phyloP scores from a whole-genome alignment of 2,888 invertebrate species.

The Arge pagana region DNA sequence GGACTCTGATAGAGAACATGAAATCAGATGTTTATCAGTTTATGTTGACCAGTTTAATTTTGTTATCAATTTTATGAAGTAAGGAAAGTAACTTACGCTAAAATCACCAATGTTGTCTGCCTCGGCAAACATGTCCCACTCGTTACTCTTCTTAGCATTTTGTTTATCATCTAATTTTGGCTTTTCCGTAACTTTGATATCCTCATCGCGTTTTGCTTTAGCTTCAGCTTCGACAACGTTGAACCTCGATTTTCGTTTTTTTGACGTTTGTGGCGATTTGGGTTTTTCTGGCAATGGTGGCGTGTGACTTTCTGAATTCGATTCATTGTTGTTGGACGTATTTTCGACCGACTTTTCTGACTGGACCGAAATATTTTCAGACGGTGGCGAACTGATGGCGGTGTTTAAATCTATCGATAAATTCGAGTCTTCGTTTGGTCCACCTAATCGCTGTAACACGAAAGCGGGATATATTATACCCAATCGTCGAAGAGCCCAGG shows the following conservation, averaged over 20 bases:
- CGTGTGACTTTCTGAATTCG: slow-evolving; percentile 51
- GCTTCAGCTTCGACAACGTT: slow-evolving; percentile 33
- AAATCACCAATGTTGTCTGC: slow-evolving; percentile 82
- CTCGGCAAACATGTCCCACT: slow-evolving; percentile 94
- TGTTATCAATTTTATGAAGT: not conserved
- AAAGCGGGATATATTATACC: too few species aligned
- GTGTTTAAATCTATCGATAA: slow-evolving; percentile 47
- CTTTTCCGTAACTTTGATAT: slow-evolving; percentile 43
- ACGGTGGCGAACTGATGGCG: slow-evolving; percentile 35
- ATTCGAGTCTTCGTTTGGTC: slow-evolving; percentile 64
- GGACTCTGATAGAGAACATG: slow-evolving; percentile 68
- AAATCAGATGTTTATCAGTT: too few species aligned
- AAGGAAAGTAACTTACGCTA: slow-evolving; percentile 63
- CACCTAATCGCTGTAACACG: slow-evolving; percentile 62
- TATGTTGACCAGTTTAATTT: not conserved
- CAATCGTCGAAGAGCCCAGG: too few species aligned
- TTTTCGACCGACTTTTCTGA: slow-evolving; percentile 45
- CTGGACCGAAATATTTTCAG: slow-evolving; percentile 37
- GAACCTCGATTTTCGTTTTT: slow-evolving; percentile 47
- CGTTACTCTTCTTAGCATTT: slow-evolving; percentile 62
- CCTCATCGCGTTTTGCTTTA: slow-evolving; percentile 35
- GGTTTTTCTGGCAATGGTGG: slow-evolving; percentile 51
- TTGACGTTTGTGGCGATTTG: slow-evolving; percentile 41
- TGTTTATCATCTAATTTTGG: slow-evolving; percentile 44
- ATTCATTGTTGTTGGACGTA: slow-evolving; percentile 51